A percentile compares a stretch with the other conserved stretches of the same genome.
phyloP scores from a whole-genome alignment of 2,888 invertebrate genomes.

The Cryptophagus acutangulus region DNA sequence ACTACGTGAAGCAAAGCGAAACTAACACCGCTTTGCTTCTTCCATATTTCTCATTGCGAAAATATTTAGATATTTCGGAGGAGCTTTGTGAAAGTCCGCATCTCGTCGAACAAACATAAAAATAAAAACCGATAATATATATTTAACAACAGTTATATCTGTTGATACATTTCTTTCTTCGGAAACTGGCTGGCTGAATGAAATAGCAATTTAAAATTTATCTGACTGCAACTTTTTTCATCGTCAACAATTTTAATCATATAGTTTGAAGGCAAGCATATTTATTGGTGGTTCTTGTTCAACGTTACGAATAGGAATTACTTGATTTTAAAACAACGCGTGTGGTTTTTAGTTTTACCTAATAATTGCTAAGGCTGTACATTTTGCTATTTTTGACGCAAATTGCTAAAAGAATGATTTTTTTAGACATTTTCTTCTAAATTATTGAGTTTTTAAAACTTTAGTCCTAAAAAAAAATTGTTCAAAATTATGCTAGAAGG shows the following conservation, averaged over 20 bases:
- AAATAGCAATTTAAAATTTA: slow-evolving; percentile 32
- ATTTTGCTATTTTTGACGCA: no score
- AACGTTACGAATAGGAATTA: slow-evolving; percentile 34
- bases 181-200: slow-evolving; percentile 29
- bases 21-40: slow-evolving; percentile 33
- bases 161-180: slow-evolving; percentile 5
- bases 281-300: slow-evolving; percentile 29
- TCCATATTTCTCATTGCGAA: not conserved
- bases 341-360: slow-evolving; percentile 26
- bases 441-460: no score
- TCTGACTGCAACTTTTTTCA: slow-evolving; percentile 34
- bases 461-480: no score
- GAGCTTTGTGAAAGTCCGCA: no score
- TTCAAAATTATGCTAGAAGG: no score
- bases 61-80: no score
- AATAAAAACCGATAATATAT: slow-evolving; percentile 23
- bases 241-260: slow-evolving; percentile 34
- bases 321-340: slow-evolving; percentile 32
- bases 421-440: no score
- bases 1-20: slow-evolving; percentile 42
- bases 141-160: slow-evolving; percentile 20
- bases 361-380: no score
- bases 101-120: no score
- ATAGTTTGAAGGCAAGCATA: slow-evolving; percentile 34
- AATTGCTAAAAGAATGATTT: no score